Evolutionary conservation across 2,113 vertebrate species (phyloP), one percentile per base, ranked within the genome.

Genomic region (Strigops habroptila): DNA sequence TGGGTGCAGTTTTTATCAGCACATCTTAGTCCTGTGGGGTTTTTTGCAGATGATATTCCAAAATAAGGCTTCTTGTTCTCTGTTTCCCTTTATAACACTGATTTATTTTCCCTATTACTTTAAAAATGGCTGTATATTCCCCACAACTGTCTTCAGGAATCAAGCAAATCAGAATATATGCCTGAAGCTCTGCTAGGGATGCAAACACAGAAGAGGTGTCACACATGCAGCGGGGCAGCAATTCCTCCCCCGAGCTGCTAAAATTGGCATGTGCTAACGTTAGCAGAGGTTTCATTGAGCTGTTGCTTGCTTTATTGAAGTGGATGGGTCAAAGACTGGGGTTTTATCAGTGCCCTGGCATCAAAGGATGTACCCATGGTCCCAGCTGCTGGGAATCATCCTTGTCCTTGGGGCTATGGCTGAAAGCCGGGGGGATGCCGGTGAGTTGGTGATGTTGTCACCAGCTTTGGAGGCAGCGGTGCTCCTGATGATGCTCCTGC

Each of bases 231-330:
- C 91, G 52, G 86, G 76, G 93, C 71, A 88, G 33, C 68, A 70
- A 28, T 71, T 89, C 76, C n/a, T 71, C 67, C 51, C 1, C 6
- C 8, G 0, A 86, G 77, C 71, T 67, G 77, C 82, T 95, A 73
- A 96, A 95, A 93, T 60, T 86, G 80, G 39, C 68, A 43, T 64
- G 77, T 5, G 4, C 79, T 92, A 19, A 93, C 89, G 74, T 94
- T 80, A 74, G 44, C 14, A 3, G 73, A 68, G 62, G 55, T 82
- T 86, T 93, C 43, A 12, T n/a, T 60, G 65, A 90, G 43, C 69
- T 78, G 52, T 43, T 85, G 14, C 12, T 90, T 90, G 48, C 64
- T 91, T 94, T 69, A 64, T 49, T 71, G 57, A 71, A 86, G 65
- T 16, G 62, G 35, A 24, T 4, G 6, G 43, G 71, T 86, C 7